phyloP scores from a whole-genome alignment of 2,888 invertebrate species.

The Volucella inanis region DNA sequence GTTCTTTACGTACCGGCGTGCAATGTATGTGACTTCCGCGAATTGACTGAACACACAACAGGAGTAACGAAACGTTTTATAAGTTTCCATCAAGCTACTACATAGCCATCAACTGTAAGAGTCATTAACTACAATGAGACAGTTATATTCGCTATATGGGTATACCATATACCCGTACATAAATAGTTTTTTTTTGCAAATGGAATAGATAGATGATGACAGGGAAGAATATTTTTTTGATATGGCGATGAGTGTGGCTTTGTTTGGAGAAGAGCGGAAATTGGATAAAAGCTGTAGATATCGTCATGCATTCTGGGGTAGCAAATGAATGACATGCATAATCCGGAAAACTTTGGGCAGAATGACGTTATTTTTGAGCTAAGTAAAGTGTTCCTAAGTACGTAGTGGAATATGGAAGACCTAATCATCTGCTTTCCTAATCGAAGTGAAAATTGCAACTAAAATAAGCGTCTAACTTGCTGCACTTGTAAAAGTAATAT shows the following conservation, averaged over 20 bases:
- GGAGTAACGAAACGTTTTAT: conserved; percentile 66
- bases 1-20: conserved; percentile 29
- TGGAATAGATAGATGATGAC: conserved; percentile 56
- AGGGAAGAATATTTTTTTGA: conserved; percentile 49
- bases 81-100: conserved; percentile 45
- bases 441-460: no score
- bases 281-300: conserved; percentile 56
- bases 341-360: conserved; percentile 10
- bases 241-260: conserved; percentile 25
- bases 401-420: no score
- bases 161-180: neutral
- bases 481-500: no score
- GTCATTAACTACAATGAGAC: conserved; percentile 29
- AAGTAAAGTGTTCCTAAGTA: no score
- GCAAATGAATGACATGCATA: conserved; percentile 19
- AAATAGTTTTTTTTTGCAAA: conserved; percentile 38
- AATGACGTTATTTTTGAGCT: neutral
- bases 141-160: conserved; percentile 24
- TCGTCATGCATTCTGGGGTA: conserved; percentile 14
- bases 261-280: conserved; percentile 4
- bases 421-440: no score
- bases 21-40: conserved; percentile 63
- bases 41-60: conserved; percentile 66
- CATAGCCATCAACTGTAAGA: conserved; percentile 36
- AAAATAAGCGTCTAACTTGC: no score